Conservation (phyloP, 2,113 vertebrate species). For the Alosa alosa region DNA sequence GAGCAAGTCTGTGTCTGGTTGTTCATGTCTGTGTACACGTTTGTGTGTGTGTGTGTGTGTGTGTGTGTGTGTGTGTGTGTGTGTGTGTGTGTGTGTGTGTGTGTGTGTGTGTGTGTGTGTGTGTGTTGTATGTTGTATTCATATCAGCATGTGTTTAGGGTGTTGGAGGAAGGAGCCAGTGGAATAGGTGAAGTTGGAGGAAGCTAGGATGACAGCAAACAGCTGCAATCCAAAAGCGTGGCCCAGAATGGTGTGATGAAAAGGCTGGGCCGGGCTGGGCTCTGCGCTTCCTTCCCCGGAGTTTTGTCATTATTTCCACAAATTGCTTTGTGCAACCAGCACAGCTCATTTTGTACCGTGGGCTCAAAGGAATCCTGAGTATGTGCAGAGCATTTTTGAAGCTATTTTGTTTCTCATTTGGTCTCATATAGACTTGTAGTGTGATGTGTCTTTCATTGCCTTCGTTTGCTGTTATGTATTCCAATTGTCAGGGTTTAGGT, state of each 20-base stretch:
- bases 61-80: background rate
- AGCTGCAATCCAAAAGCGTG: background rate
- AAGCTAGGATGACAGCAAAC: background rate
- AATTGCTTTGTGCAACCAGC: slow-evolving; percentile 12
- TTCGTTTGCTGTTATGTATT: background rate
- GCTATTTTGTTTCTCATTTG: background rate
- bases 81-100: background rate
- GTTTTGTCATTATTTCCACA: slow-evolving; percentile 7
- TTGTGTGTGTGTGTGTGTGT: background rate
- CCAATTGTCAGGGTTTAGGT: background rate
- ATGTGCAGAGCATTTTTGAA: background rate
- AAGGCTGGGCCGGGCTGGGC: slow-evolving; percentile 47
- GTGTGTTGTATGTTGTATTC: background rate
- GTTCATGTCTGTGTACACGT: slow-evolving; percentile 10
- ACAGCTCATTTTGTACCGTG: background rate
- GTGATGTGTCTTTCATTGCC: background rate
- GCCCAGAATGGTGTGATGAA: background rate
- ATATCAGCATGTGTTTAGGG: background rate
- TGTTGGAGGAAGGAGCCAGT: background rate
- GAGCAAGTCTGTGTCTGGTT: background rate
- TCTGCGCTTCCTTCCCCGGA: slow-evolving; percentile 25
- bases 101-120: background rate
- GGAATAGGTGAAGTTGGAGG: background rate
- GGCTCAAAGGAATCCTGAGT: background rate
- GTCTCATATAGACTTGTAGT: background rate